A percentile compares a stretch with the other conserved stretches of the same genome.
phyloP scores from a whole-genome alignment of 2,113 vertebrate genomes.

The Falco punctatus region DNA sequence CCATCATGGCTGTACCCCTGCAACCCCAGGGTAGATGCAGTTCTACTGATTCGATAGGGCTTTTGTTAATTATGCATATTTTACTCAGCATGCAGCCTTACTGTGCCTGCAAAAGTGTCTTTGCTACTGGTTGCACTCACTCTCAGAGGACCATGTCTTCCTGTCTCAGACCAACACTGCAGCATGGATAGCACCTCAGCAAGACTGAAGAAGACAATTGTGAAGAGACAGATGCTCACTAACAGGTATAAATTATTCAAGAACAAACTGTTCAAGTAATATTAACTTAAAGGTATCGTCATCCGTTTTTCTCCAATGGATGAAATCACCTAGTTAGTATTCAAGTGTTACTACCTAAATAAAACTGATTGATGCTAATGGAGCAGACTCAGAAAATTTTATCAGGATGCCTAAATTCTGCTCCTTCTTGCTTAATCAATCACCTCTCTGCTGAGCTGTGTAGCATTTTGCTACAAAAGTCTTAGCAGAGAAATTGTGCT shows the following conservation, averaged over 20 bases:
- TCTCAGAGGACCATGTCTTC: not conserved
- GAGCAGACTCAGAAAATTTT: slow-evolving; percentile 62
- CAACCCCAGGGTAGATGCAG: not conserved
- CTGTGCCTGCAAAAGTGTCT: not conserved
- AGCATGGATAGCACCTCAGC: not conserved
- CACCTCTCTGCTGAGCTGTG: slow-evolving; percentile 63
- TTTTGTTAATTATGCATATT: not conserved
- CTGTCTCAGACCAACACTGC: not conserved
- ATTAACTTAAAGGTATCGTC: slow-evolving; percentile 55
- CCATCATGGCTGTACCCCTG: not conserved
- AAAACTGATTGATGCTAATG: slow-evolving; percentile 75
- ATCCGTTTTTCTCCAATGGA: slow-evolving; percentile 54
- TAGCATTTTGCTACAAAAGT: slow-evolving; percentile 56
- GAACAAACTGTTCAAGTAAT: slow-evolving; percentile 68
- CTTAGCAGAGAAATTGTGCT: slow-evolving; percentile 63
- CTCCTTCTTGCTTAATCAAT: slow-evolving; percentile 73
- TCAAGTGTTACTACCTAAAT: slow-evolving; percentile 73
- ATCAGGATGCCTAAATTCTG: slow-evolving; percentile 67
- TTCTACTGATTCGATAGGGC: not conserved
- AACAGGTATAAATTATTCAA: slow-evolving; percentile 72
- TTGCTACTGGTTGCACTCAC: not conserved
- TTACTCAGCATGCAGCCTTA: accelerated
- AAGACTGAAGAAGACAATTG: slow-evolving; percentile 12
- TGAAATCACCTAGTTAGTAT: slow-evolving; percentile 67
- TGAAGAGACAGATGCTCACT: not conserved